phyloP scores from a whole-genome alignment of 2,797 vertebrate species.

The Buceros bicornis region DNA sequence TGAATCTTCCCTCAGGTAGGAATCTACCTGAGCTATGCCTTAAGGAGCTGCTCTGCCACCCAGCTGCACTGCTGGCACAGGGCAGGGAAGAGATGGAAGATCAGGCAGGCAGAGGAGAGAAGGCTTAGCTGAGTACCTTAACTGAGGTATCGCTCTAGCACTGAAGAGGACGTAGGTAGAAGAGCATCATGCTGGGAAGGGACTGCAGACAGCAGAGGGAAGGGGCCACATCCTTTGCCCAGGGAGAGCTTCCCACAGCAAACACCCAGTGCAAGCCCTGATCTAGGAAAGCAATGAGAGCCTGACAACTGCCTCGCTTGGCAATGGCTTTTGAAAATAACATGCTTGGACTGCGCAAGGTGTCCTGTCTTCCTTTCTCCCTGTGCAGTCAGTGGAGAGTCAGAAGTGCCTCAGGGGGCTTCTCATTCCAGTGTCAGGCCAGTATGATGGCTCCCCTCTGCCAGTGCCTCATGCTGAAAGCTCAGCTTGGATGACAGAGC shows the following conservation, averaged over 20 bases:
- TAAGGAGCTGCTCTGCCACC: background rate
- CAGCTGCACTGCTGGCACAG: background rate
- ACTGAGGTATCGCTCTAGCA: background rate
- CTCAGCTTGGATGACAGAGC: background rate
- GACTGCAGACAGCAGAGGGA: background rate
- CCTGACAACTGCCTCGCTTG: background rate
- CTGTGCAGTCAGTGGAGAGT: background rate
- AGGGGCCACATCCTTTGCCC: background rate
- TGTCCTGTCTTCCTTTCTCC: background rate
- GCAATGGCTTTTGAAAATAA: background rate
- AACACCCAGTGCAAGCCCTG: background rate
- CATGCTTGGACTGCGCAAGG: background rate
- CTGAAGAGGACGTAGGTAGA: background rate
- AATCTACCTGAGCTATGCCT: background rate
- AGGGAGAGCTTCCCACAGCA: background rate
- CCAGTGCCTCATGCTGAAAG: background rate
- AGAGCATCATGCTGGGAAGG: background rate
- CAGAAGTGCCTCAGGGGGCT: background rate
- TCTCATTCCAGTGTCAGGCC: background rate
- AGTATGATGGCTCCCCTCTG: background rate
- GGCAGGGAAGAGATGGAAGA: background rate
- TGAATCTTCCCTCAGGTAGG: no score
- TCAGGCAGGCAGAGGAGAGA: background rate
- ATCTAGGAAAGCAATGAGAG: background rate
- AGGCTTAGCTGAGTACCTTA: background rate